Evolutionary conservation across 2,888 invertebrate genomes (phyloP), one percentile per base, ranked within the genome.

Genomic region (Dromius quadrimaculatus): DNA sequence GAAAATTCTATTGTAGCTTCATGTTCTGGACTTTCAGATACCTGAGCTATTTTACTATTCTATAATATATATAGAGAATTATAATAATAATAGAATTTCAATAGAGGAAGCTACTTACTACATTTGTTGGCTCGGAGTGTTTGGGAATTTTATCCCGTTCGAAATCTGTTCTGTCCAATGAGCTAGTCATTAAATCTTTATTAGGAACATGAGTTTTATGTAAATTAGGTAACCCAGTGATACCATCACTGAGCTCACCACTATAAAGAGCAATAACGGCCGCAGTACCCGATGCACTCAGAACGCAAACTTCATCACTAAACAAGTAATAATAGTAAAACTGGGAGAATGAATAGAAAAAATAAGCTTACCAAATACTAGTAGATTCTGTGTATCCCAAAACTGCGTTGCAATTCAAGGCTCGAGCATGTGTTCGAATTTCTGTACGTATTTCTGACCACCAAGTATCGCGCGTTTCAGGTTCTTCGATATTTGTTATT

Each of bases 361-460:
- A 23, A 15, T 50, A 1, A 50, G 13, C 84, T 85, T 83, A 95
- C 96, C 95, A 94, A 76, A 98, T 97, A 73, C 93, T 92, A 0
- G 97, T 93, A 28, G 90, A 88, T 84, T 98, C 98, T n/a, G 87
- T 87, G 82, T 98, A 98, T 0, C 95, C 98, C 38, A 98, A 84
- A 50, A 98, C 95, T 2, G 96, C 95, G 81, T 97, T 96, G 78
- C 98, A 98, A 8, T 94, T 92, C 73, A 98, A 85, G 0, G 96
- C 93, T 36, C 95, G 85, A 2, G 95, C 94, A 81, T 98, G 98
- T 1, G 97, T 95, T 0, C 97, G 87, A 70, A 98, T 92, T 85
- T 98, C 98, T 81, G 95, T 95, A 59, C 98, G 85, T 19, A 98
- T 86, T 83, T 98, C 97, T 0, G 93, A 94, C 98, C 98, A 98